Conservation (phyloP, 2,888 invertebrate species). For the Limenitis camilla region DNA sequence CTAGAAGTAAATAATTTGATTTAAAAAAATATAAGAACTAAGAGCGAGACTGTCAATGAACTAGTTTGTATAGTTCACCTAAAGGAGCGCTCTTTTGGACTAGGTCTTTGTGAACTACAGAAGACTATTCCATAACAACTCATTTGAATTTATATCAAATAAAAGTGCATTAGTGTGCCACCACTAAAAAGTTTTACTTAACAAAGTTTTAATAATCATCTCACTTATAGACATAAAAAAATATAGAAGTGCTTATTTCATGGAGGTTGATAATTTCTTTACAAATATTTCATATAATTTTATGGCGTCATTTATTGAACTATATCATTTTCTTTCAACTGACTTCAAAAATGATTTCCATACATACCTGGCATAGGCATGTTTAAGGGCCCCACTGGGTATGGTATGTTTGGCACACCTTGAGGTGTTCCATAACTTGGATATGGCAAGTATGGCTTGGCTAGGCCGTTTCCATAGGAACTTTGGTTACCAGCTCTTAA, state of each 20-base stretch:
- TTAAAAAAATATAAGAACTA: too few species aligned
- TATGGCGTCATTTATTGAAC: background rate
- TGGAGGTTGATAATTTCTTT: too few species aligned
- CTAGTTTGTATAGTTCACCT: too few species aligned
- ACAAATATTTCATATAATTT: background rate
- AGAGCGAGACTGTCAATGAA: too few species aligned
- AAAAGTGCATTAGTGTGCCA: too few species aligned
- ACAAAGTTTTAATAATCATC: too few species aligned
- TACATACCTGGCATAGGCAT: constrained; percentile 85
- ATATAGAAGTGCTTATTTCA: background rate
- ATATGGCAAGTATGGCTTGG: constrained; percentile 61
- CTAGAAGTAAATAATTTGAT: too few species aligned
- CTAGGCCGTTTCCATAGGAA: constrained; percentile 54
- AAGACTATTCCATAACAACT: too few species aligned
- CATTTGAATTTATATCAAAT: too few species aligned
- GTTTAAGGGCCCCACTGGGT: constrained; percentile 80
- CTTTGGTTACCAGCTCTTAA: constrained; percentile 59
- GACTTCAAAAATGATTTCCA: constrained; percentile 57
- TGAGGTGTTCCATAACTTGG: constrained; percentile 59
- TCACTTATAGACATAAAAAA: background rate
- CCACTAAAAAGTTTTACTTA: too few species aligned
- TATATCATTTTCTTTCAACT: background rate
- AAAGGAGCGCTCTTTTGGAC: too few species aligned
- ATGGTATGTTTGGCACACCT: constrained; percentile 78
- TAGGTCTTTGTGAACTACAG: too few species aligned